Evolutionary conservation across 2,888 invertebrate species (phyloP), one percentile per base, ranked within the genome.

Genomic region (Pyrrhia umbra): DNA sequence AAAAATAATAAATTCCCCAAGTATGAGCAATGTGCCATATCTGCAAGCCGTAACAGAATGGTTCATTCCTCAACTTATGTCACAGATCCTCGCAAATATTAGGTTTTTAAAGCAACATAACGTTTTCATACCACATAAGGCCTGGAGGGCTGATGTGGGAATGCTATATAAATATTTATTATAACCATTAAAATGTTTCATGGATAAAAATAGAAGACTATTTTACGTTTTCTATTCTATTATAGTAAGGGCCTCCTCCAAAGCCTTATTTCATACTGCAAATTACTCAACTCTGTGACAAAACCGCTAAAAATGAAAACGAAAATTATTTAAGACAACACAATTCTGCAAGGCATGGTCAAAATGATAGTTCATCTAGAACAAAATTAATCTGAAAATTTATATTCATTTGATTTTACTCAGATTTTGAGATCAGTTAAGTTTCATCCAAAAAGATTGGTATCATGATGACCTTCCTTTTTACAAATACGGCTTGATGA

Each of bases 21-120:
- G 91, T 88, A 85, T 82, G 80, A 87, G 86, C 81, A 92, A 91
- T 89, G 87, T 75, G 73, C 88, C 85, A 85, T 84, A 75, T 83
- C 88, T 86, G 88, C 92, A 93, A 94, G 92, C 92, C 92, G 85
- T 77, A 76, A 88, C 91, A 91, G 88, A 81, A 85, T 87, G 86
- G 82, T 81, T 66, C 86, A 91, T 91, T 90, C 82, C 90, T 79
- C 84, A 78, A 82, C 91, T 91, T 73, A 65, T 74, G 92, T 92
- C 94, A 94, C 94, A 94, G 89, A 75, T 82, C 55, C 61, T 69
- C 60, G 61, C 65, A 75, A 72, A 68, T 55, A 66, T 72, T 76
- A 69, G 34, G 51, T 67, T 64, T 68, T 45, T 45, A 49, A 68
- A 73, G 66, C 69, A 77, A 68, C 49, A 52, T 73, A 46, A 43